Evolutionary conservation across 2,888 invertebrate genomes (phyloP).

Genomic region (Standfussiana lucernea): DNA sequence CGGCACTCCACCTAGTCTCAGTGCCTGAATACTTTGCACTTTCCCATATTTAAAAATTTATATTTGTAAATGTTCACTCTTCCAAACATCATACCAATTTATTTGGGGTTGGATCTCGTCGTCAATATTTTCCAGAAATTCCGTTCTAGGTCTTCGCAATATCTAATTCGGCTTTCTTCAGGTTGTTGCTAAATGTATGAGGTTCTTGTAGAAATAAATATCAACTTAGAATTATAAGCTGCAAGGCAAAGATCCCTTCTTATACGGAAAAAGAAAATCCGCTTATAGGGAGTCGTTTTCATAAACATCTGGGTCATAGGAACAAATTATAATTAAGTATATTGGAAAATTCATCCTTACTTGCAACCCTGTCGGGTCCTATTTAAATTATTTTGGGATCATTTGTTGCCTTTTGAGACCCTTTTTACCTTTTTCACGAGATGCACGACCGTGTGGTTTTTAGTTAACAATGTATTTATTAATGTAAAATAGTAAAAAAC

Average conservation of each 20-base stretch:
- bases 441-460: not conserved
- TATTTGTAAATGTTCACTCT: no score
- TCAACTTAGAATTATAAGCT: not conserved
- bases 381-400: constrained; percentile 27
- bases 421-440: constrained; percentile 2
- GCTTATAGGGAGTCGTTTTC: not conserved
- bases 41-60: no score
- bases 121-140: no score
- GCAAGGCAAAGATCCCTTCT: not conserved
- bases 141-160: no score
- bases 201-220: not conserved
- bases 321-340: not conserved
- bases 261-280: not conserved
- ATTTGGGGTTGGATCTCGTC: no score
- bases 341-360: not conserved
- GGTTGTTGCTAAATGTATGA: no score
- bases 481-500: not conserved
- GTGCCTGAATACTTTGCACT: no score
- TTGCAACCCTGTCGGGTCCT: constrained; percentile 4
- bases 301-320: constrained; percentile 30
- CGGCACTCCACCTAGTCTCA: no score
- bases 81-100: no score
- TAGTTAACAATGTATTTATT: not conserved
- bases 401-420: not conserved
- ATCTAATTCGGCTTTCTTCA: no score